Percentiles rank a stretch among this genome's conserved stretches.
Conservation (phyloP, 2,113 vertebrate species). For the Sprattus sprattus region DNA sequence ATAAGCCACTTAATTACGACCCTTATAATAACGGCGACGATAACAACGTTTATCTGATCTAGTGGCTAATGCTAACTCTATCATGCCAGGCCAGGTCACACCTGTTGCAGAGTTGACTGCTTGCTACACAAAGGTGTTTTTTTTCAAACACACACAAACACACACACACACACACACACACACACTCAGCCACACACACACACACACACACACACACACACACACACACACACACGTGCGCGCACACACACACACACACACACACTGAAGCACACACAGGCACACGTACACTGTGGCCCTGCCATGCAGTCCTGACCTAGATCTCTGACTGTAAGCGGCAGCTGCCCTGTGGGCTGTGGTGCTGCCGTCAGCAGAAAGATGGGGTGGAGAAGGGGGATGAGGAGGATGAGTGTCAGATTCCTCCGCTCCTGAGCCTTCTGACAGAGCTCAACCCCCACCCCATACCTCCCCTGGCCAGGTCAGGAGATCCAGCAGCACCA, state of each 20-base stretch:
- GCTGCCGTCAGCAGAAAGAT: slow-evolving; percentile 67
- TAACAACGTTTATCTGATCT: not conserved
- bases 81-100: not conserved
- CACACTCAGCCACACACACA: not conserved
- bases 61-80: not conserved
- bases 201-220: slow-evolving; percentile 12
- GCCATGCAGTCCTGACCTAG: slow-evolving; percentile 61
- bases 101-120: too few species aligned
- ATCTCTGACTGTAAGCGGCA: slow-evolving; percentile 67
- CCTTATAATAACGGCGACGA: not conserved
- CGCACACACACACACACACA: not conserved
- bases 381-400: slow-evolving; percentile 60
- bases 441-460: slow-evolving; percentile 53
- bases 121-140: too few species aligned
- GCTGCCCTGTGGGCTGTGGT: slow-evolving; percentile 51
- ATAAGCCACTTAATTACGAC: not conserved
- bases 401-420: slow-evolving; percentile 74
- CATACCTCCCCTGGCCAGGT: not conserved
- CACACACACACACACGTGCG: not conserved
- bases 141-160: not conserved
- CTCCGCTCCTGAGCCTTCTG: slow-evolving; percentile 59
- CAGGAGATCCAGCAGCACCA: not conserved
- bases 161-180: slow-evolving; percentile 6
- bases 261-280: not conserved
- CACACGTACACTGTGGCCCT: not conserved